Base-by-base conservation (phyloP, 2,888 invertebrate species). In the Achlya flavicornis region DNA sequence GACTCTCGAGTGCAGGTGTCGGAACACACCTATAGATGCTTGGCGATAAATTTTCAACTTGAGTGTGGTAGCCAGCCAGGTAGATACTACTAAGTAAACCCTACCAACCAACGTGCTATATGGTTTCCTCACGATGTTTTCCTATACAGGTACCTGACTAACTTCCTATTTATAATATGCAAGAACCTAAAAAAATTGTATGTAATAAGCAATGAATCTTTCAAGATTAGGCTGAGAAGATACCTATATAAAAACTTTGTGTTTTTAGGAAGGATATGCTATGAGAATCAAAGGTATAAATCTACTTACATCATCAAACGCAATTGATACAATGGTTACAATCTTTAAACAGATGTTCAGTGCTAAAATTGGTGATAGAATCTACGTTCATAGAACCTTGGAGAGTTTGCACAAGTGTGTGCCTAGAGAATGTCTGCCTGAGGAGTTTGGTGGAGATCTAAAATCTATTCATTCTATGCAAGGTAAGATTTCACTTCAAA, bases 211-310 rank as follows among this genome's bases (percentile, higher is more conserved):
- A 26, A 26, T n/a, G 26, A 26, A 26, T 26, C 26, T 1, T 26
- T 26, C 26, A 26, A 26, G 26, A 26, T 1, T 26, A 26, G 26
- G 2, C 26, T 26, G 26, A 26, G 26, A n/a, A n/a, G n/a, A n/a
- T 26, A 26, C 26, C 26, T 2, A 26, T 26, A 26, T 60, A 10
- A 19, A 57, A 58, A 33, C 58, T n/a, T 81, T 26, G 26, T 26
- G 26, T 76, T 74, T 76, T 78, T 84, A 90, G 76, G 86, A 86
- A 63, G 87, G 85, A 1, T 85, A 85, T 62, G 88, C 88, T 0
- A 66, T 85, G 5, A 82, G 85, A 69, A 63, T 92, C 62, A 88
- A 85, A 68, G 83, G 78, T 1, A 80, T 92, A 6, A 88, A 91
- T 64, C 67, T 92, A 3, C 46, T 93, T 8, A 88, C 90, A 33